These are phyloP conservation scores for Grantiella picta DNA, from an alignment of 2,113 vertebrate species.

Conservation along the genomic window DNA sequence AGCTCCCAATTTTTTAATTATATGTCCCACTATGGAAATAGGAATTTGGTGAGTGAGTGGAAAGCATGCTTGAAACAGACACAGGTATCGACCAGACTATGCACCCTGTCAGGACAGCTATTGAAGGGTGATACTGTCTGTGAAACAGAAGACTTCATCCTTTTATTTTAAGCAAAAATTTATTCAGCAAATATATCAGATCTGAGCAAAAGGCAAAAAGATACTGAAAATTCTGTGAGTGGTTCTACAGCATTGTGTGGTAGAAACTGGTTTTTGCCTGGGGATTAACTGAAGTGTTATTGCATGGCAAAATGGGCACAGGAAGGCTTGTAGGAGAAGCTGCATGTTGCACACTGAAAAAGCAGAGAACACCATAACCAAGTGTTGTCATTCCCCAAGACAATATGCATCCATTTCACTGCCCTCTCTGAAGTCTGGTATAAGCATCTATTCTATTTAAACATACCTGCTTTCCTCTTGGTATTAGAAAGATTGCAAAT, in stretches of 20 bases:
- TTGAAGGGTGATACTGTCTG: neutral
- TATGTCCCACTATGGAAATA: neutral
- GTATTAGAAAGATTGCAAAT: neutral
- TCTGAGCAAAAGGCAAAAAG: neutral
- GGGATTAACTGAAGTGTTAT: neutral
- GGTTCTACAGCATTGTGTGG: neutral
- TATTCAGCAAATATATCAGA: neutral
- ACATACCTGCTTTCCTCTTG: neutral
- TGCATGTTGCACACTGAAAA: neutral
- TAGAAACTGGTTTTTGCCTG: neutral
- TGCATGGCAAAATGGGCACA: neutral
- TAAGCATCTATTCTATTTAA: neutral
- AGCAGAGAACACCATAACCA: neutral
- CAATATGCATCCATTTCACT: neutral
- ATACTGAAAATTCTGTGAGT: neutral
- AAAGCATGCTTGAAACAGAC: neutral
- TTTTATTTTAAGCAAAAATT: neutral
- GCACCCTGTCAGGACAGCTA: neutral
- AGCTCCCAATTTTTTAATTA: neutral
- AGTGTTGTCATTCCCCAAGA: neutral
- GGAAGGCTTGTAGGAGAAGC: neutral
- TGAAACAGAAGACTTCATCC: neutral
- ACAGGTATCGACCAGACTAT: neutral
- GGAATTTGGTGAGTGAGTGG: neutral
- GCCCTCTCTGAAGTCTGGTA: neutral